Evolutionary conservation across 2,113 vertebrate species (phyloP).

Genomic region (Ochotona curzoniae): DNA sequence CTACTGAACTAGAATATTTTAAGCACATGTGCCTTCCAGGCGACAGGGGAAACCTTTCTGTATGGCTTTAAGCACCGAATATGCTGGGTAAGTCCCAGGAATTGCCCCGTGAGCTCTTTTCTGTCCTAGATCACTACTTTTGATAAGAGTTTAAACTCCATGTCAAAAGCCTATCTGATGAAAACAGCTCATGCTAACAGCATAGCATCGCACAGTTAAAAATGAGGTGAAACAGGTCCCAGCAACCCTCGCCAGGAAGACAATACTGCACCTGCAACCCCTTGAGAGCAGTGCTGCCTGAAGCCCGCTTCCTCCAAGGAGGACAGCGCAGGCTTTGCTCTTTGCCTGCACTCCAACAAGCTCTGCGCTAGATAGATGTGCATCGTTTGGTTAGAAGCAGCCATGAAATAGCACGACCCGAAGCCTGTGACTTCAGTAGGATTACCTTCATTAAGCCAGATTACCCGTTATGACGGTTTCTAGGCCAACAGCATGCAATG

Average conservation of each 20-base stretch:
- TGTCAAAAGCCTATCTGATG: background rate
- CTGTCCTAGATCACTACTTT: background rate
- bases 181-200: background rate
- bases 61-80: background rate
- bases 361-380: background rate
- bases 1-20: background rate
- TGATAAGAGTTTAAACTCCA: background rate
- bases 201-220: constrained; percentile 7
- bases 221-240: background rate
- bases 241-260: background rate
- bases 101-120: background rate
- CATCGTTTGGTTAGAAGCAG: background rate
- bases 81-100: background rate
- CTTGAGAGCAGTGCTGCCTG: background rate
- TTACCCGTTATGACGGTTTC: constrained; percentile 63
- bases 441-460: constrained; percentile 61
- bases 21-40: background rate
- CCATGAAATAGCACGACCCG: background rate
- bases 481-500: constrained; percentile 66
- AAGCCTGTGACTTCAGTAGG: constrained; percentile 50
- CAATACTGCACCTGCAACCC: background rate
- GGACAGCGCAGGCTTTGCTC: background rate
- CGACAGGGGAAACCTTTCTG: background rate
- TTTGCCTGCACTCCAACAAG: constrained; percentile 30
- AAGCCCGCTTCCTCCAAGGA: background rate